phyloP scores from a whole-genome alignment of 2,797 vertebrate genomes.

The Steatocranus sp. region DNA sequence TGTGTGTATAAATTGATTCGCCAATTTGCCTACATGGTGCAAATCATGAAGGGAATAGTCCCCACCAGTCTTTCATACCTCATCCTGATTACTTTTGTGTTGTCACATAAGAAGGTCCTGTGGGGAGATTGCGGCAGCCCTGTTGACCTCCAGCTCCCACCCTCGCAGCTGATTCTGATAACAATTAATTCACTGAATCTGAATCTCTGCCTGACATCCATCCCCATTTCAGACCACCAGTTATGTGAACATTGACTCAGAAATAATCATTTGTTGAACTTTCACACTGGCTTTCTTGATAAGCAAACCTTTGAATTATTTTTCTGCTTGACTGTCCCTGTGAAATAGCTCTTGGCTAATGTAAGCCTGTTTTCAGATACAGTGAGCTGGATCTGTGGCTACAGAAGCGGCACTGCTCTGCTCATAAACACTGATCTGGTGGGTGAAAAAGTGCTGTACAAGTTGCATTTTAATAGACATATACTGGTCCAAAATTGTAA shows the following conservation, averaged over 20 bases:
- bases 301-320: conserved; percentile 77
- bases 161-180: conserved; percentile 45
- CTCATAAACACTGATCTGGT: conserved; percentile 37
- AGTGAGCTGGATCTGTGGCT: conserved; percentile 52
- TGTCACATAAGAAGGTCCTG: conserved; percentile 31
- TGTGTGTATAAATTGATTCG: not conserved
- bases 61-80: not conserved
- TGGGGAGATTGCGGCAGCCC: not conserved
- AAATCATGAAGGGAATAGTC: conserved; percentile 10
- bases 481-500: not conserved
- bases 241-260: conserved; percentile 73
- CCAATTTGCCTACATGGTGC: conserved; percentile 2
- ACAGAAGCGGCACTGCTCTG: conserved; percentile 14
- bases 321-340: conserved; percentile 77
- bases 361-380: conserved; percentile 71
- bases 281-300: conserved; percentile 68
- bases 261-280: conserved; percentile 78
- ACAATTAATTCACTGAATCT: conserved; percentile 69
- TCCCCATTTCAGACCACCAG: conserved; percentile 65
- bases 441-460: conserved; percentile 7
- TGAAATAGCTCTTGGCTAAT: conserved; percentile 75
- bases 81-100: conserved; percentile 20
- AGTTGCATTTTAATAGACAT: conserved; percentile 26
- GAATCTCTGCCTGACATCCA: conserved; percentile 58
- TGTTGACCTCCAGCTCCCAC: conserved; percentile 7